Base-by-base conservation (phyloP, 2,113 vertebrate genomes). In the Microcebus griseorufus region DNA sequence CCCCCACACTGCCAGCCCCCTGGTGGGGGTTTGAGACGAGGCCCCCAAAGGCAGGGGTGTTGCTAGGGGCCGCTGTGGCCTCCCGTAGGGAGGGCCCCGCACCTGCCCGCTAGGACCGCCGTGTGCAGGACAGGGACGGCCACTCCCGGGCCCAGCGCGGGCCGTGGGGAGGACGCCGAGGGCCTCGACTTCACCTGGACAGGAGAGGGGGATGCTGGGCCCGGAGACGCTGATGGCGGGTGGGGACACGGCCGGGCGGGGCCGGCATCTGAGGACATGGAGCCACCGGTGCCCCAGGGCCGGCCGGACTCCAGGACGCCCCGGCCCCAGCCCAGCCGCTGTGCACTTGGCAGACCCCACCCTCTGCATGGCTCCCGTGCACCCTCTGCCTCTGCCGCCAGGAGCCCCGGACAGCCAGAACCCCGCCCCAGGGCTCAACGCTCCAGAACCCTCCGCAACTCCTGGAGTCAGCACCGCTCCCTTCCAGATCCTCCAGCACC, bases 31-130 rank as follows among this genome's bases (percentile, higher is more conserved):
- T 70, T 23, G 37, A 55, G n/a, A 34, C 0, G 1, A 76, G 20
- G 34, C 2, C 25, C 27, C 32, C 10, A 34, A 90, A 76, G 23
- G 17, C 3, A 0, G 51, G 60, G 3, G 27, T 20, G n/a, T 4
- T 32, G 2, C 69, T 11, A 0, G 0, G 51, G 22, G 17, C 8
- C 10, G 37, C 12, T 0, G 0, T 42, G 55, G 25, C 39, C 73
- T 34, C n/a, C 29, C 0, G 3, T 0, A 8, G 34, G 72, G 29
- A 16, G 23, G 32, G 18, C 13, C 25, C 13, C 29, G 20, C 18
- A 6, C 20, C 27, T n/a, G 20, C 22, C 42, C 11, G 12, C 64
- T 48, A 27, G 39, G 55, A 39, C 14, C 39, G 22, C 45, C 29
- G 17, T 3, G 60, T 6, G n/a, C 3, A 81, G 48, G 27, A 9